phyloP scores from a whole-genome alignment of 37 sponge, comb jelly and placozoan genomes.

The Hexactinellida sp. region DNA sequence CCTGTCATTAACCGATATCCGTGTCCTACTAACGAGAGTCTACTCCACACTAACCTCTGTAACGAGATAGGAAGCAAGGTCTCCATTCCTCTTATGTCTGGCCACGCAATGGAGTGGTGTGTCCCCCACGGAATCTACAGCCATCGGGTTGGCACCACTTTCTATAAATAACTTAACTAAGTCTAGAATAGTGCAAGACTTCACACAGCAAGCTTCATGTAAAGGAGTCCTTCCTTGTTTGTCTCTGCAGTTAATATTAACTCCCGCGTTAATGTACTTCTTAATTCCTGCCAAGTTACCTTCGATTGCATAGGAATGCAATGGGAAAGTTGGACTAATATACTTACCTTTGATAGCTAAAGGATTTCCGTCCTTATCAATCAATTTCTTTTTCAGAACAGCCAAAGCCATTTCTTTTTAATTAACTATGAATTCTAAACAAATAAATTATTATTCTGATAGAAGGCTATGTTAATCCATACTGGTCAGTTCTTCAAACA shows the following conservation, averaged over 20 bases:
- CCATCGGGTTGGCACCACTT: constrained; percentile 16
- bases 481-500: too few species aligned
- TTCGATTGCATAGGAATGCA: background rate
- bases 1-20: too few species aligned
- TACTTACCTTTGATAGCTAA: too few species aligned
- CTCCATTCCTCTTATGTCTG: background rate
- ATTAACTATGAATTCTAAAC: too few species aligned
- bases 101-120: background rate
- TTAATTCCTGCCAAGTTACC: background rate
- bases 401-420: too few species aligned
- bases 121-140: constrained; percentile 9
- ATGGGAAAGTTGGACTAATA: background rate
- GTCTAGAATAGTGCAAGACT: background rate
- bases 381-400: too few species aligned
- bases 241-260: constrained; percentile 20
- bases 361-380: too few species aligned
- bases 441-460: too few species aligned
- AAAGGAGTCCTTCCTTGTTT: constrained; percentile 27
- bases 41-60: background rate
- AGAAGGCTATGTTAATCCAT: too few species aligned
- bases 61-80: background rate
- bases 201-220: constrained; percentile 16
- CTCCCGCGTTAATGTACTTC: background rate
- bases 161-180: constrained; percentile 18
- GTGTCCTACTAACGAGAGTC: too few species aligned